Evolutionary conservation across 2,113 vertebrate genomes (phyloP), one percentile per base, ranked within the genome.

Genomic region (Bambusicola thoracicus): DNA sequence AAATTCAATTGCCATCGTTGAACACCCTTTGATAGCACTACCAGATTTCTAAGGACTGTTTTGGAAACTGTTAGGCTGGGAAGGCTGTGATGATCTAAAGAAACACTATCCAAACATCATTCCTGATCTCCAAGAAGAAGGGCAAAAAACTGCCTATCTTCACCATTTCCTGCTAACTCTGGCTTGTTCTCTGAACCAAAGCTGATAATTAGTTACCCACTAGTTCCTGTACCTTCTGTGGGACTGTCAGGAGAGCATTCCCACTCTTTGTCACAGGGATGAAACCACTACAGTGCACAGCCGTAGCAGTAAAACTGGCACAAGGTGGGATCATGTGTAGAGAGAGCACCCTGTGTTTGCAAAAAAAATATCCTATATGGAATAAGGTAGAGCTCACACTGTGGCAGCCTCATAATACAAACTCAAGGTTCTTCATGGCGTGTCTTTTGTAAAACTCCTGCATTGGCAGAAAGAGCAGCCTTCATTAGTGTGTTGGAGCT

Each of bases 351-450:
- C 18, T 11, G 2, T 43, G 11, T 43, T 75, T 68, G 58, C 43
- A 61, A 49, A 67, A 9, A 9, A 49, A 1, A 2, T 34, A 68
- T 15, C 46, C 34, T 41, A 5, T 0, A n/a, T 8, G 4, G 13
- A 18, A 38, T 51, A 79, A 93, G 4, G 48, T 22, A 65, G 24
- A 68, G 24, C 24, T 5, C 27, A n/a, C 11, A 61, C 22, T 17
- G 34, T 9, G 14, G 32, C 12, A 95, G 40, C 13, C 59, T 56
- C 19, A 7, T 36, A 55, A 81, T 8, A 27, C 9, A 43, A 7
- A 43, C 1, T n/a, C 24, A 30, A 8, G 15, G 5, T 84, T 78
- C 38, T 59, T 70, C 17, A 27, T 24, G 20, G n/a, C 25, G 30
- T 17, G 14, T 19, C 4, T 78, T 76, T 48, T 58, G 49, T 84